Conservation (phyloP, 1,140 invertebrate genomes). For the Chionoecetes opilio region DNA sequence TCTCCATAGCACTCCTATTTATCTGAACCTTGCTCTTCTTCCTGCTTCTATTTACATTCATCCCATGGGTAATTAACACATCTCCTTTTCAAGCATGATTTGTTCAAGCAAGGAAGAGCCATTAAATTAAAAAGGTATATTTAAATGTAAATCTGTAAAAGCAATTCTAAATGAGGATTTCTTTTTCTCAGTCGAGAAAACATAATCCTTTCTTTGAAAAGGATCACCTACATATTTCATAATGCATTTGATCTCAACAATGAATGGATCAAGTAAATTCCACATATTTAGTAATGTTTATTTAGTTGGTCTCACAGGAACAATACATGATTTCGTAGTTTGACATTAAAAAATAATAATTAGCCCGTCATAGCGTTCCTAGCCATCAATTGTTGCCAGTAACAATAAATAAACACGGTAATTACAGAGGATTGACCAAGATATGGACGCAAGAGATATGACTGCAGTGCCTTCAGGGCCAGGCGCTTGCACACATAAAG, state of each 20-base stretch:
- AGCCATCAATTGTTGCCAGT: conserved; percentile 73
- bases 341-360: conserved; percentile 58
- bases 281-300: conserved; percentile 51
- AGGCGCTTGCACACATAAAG: conserved; percentile 51
- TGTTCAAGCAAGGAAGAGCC: too few species aligned
- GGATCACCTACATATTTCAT: too few species aligned
- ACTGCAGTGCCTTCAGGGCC: conserved; percentile 47
- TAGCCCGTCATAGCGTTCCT: conserved; percentile 61
- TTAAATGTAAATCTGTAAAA: too few species aligned
- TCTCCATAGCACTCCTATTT: too few species aligned
- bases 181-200: conserved; percentile 56
- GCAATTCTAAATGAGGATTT: conserved; percentile 51
- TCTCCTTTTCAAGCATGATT: too few species aligned
- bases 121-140: too few species aligned
- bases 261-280: conserved; percentile 56
- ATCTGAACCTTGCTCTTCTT: too few species aligned
- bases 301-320: conserved; percentile 44
- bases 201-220: conserved; percentile 33
- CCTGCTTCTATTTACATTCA: too few species aligned
- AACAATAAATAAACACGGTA: conserved; percentile 78
- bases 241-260: too few species aligned
- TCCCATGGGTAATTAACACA: too few species aligned
- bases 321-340: conserved; percentile 73
- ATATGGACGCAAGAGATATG: conserved; percentile 43
- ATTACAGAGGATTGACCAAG: conserved; percentile 64